Base-by-base conservation (phyloP, 2,888 invertebrate species). In the Leptogaster cylindrica region DNA sequence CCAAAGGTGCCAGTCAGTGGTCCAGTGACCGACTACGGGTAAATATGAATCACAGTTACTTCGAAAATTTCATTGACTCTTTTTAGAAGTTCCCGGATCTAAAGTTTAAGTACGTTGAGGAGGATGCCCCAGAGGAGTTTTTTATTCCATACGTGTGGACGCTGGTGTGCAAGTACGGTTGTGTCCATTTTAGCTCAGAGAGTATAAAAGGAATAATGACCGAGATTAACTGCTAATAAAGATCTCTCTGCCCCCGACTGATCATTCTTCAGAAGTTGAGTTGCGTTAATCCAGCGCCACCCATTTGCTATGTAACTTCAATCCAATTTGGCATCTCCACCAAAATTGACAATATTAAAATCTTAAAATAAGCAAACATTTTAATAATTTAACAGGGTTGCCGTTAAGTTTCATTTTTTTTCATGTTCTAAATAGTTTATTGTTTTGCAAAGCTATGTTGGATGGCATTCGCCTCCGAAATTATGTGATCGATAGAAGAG, bases 121-220 rank as follows among this genome's bases (percentile, higher is more conserved):
- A 99, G 81, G 98, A 98, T 72, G 89, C 93, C 67, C 98, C 98
- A 0, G 98, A 98, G 79, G 97, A 98, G 77, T 99, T 99, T 84
- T 99, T 99, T 84, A 95, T 98, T 73, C 99, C 99, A 0, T 99
- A 99, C 80, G 94, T 98, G 20, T 99, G 99, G 99, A 92, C 92
- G 2, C 84, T 99, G 64, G 92, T 97, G 48, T 88, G 84, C 73
- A 83, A 82, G 36, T 85, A 85, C 71, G 87, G 86, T 63, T 80
- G 78, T 73, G 78, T 81, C 50, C 81, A 80, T 73, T 81, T 81
- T 67, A 81, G 76, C 72, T 81, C 81, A 18, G 81, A 81, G 71
- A 80, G 76, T 71, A 78, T 81, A 46, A 80, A 79, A 71, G 76
- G 76, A 64, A 75, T 79, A 16, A 77, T 77, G 67, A 78, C 77